Percentiles rank a stretch among this genome's conserved stretches.
Evolutionary conservation across 2,888 invertebrate genomes (phyloP).

Genomic region (Hypselothyrea guttata): DNA sequence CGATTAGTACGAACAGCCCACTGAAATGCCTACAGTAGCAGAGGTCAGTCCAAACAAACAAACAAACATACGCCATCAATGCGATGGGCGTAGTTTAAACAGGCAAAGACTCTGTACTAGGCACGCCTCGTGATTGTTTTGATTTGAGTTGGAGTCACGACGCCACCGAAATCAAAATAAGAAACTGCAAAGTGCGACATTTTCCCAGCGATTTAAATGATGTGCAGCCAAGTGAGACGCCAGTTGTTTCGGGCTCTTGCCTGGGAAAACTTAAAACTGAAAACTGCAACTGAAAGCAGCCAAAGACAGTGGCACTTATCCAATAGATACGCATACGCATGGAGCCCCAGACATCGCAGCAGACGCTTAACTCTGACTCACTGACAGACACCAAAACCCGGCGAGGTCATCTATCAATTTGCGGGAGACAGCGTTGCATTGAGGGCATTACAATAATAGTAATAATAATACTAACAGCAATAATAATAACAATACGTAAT

Average conservation of each 20-base stretch:
- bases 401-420: constrained; percentile 70
- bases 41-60: constrained; percentile 26
- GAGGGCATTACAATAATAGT: constrained; percentile 24
- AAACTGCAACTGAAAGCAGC: constrained; percentile 7
- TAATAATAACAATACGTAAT: not conserved
- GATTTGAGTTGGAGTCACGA: constrained; percentile 16
- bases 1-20: constrained; percentile 71
- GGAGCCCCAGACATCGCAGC: constrained; percentile 15
- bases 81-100: constrained; percentile 51
- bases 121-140: constrained; percentile 41
- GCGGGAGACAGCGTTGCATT: constrained; percentile 22
- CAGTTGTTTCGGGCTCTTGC: constrained; percentile 39
- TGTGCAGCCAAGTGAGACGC: constrained; percentile 43
- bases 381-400: constrained; percentile 30
- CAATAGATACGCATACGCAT: constrained; percentile 37
- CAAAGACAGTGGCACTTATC: constrained; percentile 46
- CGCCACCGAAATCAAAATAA: constrained; percentile 47
- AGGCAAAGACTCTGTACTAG: constrained; percentile 54
- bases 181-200: constrained; percentile 48
- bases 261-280: constrained; percentile 43
- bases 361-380: constrained; percentile 27
- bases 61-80: constrained; percentile 13
- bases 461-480: constrained; percentile 6
- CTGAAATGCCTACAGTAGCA: constrained; percentile 40
- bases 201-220: constrained; percentile 61